Percentiles rank a stretch among this genome's conserved stretches.
Evolutionary conservation across 2,797 vertebrate species (phyloP).

Genomic region (Morus bassanus): DNA sequence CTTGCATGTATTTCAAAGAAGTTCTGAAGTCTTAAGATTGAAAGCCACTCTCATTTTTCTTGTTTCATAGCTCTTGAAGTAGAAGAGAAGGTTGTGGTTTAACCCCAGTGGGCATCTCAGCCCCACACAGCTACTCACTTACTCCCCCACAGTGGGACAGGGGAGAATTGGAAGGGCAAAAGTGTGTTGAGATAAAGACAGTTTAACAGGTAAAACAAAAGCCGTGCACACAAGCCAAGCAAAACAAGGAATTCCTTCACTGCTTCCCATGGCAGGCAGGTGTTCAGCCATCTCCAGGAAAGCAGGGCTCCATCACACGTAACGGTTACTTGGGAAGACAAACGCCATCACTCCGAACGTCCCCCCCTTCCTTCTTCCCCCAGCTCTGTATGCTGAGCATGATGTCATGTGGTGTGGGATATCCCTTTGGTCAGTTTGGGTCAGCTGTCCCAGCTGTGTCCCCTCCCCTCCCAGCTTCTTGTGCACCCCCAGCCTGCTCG

Average conservation of each 20-base stretch:
- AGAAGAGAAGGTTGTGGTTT: not conserved
- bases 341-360: accelerated
- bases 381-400: not conserved
- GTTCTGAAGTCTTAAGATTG: not conserved
- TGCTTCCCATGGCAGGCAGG: not conserved
- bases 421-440: not conserved
- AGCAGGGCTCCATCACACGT: not conserved
- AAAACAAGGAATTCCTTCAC: not conserved
- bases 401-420: not conserved
- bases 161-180: not conserved
- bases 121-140: accelerated
- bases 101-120: not conserved
- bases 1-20: not conserved
- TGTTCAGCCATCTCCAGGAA: not conserved
- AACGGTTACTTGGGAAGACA: not conserved
- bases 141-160: not conserved
- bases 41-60: not conserved
- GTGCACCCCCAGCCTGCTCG: not conserved
- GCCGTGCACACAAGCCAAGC: not conserved
- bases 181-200: not conserved
- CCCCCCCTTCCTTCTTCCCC: not conserved
- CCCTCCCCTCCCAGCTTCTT: not conserved
- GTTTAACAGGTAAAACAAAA: not conserved
- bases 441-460: not conserved
- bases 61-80: not conserved